Evolutionary conservation across 2,797 vertebrate genomes (phyloP).

Genomic region (Synaphobranchus kaupii): DNA sequence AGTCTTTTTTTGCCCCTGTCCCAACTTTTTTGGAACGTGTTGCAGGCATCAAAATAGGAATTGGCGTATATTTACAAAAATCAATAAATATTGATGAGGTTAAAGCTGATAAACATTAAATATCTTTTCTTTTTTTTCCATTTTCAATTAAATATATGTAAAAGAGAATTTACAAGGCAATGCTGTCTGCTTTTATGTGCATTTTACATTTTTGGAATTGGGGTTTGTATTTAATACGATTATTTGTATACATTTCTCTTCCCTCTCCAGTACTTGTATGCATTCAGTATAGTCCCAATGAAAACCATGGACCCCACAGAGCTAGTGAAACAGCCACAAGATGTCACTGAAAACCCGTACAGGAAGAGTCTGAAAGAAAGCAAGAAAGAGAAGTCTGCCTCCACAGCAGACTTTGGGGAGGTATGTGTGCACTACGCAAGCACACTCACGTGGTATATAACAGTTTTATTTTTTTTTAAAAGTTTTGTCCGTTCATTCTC

Average conservation of each 20-base stretch:
- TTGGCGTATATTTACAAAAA: too few relatives aligned
- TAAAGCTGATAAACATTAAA: too few relatives aligned
- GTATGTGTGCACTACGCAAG: constrained; percentile 48
- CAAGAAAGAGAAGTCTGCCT: constrained; percentile 40
- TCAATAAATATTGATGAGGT: too few relatives aligned
- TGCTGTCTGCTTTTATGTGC: too few relatives aligned
- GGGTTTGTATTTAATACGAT: not conserved
- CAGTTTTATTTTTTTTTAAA: too few relatives aligned
- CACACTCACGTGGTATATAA: not conserved
- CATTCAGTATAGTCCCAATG: constrained; percentile 94
- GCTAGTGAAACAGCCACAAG: constrained; percentile 90
- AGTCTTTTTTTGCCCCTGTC: too few relatives aligned
- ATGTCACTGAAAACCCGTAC: constrained; percentile 93
- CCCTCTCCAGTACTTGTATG: constrained; percentile 85
- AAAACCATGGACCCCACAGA: constrained; percentile 81
- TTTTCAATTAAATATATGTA: too few relatives aligned
- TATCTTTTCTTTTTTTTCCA: too few relatives aligned
- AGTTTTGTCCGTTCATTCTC: not conserved
- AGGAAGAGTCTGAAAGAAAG: constrained; percentile 65
- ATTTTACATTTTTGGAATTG: not conserved
- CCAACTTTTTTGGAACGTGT: too few relatives aligned
- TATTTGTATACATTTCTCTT: not conserved
- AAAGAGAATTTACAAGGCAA: too few relatives aligned
- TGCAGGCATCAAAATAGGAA: too few relatives aligned
- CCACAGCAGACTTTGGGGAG: constrained; percentile 31